phyloP scores from a whole-genome alignment of 2,888 invertebrate genomes.

The Athetis lepigone region DNA sequence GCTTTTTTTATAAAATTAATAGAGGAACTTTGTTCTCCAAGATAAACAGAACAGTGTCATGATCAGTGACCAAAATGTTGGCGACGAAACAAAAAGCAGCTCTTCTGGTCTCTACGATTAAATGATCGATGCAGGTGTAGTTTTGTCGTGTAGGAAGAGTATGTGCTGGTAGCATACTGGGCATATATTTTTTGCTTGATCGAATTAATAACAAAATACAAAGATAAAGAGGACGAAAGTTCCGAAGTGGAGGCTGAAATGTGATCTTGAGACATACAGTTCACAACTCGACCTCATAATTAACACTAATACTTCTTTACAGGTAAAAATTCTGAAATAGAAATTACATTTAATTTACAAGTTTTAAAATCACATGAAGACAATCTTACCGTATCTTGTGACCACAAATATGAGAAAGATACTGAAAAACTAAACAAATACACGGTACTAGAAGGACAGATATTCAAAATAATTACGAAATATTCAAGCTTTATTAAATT shows the following conservation, averaged over 20 bases:
- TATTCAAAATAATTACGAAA: neutral
- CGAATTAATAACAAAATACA: too few relatives aligned
- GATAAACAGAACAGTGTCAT: neutral
- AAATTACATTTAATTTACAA: constrained; percentile 4
- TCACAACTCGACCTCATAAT: too few relatives aligned
- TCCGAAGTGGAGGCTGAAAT: too few relatives aligned
- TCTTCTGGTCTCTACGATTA: neutral
- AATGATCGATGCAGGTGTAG: neutral
- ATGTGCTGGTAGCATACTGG: neutral
- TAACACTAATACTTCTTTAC: too few relatives aligned
- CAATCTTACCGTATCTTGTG: constrained; percentile 11
- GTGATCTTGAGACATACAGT: too few relatives aligned
- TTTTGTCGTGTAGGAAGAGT: neutral
- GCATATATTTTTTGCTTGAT: too few relatives aligned
- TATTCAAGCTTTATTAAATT: too few relatives aligned
- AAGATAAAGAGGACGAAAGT: too few relatives aligned
- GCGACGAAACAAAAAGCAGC: neutral
- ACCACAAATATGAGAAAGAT: neutral
- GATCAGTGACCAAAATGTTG: neutral
- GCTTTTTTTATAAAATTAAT: neutral
- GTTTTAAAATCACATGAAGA: too few relatives aligned
- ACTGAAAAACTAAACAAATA: neutral
- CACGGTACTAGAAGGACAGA: constrained; percentile 22
- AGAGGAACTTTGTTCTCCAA: neutral
- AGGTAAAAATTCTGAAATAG: constrained; percentile 1